Evolutionary conservation across 2,113 vertebrate genomes (phyloP).

Genomic region (Echinops telfairi): DNA sequence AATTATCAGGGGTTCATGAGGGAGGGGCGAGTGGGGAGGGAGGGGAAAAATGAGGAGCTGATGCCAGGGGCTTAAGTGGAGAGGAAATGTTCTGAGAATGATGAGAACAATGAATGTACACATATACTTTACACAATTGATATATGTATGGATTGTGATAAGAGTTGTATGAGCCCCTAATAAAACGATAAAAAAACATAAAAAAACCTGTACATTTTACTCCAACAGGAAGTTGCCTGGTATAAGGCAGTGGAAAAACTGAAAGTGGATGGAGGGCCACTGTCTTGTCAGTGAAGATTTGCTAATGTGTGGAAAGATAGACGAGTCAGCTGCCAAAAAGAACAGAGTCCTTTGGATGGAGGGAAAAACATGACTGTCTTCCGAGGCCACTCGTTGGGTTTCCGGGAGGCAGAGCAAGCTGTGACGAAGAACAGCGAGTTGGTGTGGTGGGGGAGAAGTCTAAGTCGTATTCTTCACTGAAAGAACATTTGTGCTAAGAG

Average conservation of each 20-base stretch:
- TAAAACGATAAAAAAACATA: no score
- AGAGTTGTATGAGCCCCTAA: no score
- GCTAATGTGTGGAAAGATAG: neutral
- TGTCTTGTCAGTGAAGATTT: neutral
- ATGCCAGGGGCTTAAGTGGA: no score
- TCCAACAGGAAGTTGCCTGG: neutral
- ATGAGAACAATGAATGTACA: no score
- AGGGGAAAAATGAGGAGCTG: no score
- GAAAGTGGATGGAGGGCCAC: neutral
- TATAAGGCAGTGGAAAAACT: constrained; percentile 32
- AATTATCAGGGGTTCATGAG: no score
- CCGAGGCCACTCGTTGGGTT: neutral
- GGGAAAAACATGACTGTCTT: neutral
- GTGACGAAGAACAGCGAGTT: neutral
- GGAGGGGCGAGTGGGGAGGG: no score
- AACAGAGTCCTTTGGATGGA: neutral
- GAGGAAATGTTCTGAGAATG: no score
- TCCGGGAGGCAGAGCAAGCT: neutral
- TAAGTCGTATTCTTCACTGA: neutral
- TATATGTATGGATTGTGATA: no score
- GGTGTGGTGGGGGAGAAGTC: neutral
- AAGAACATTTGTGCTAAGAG: neutral
- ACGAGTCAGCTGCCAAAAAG: neutral
- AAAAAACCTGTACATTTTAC: neutral
- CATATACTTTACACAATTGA: no score